Percentiles rank a stretch among this genome's conserved stretches.
Evolutionary conservation across 2,797 vertebrate genomes (phyloP).

Genomic region (Pipistrellus nathusii): DNA sequence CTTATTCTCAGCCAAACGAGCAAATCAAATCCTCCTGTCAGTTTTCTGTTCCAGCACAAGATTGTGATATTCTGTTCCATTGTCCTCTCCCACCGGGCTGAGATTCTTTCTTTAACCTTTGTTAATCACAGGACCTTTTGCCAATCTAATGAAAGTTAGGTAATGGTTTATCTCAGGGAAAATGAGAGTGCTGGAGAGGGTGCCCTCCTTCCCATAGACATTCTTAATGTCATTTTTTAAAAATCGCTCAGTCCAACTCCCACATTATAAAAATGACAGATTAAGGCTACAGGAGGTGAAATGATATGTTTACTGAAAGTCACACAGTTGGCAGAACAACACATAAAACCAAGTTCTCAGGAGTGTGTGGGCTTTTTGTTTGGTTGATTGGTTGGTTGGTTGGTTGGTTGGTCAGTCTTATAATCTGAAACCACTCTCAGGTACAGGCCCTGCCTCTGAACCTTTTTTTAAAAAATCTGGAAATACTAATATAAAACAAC

Average conservation of each 20-base stretch:
- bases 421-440: neutral
- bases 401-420: neutral
- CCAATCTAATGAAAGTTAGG: conserved; percentile 9
- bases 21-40: conserved; percentile 61
- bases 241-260: neutral
- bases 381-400: neutral
- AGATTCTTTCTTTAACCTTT: neutral
- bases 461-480: neutral
- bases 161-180: neutral
- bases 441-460: neutral
- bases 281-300: neutral
- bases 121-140: neutral
- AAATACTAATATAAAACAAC: neutral
- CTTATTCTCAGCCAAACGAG: conserved; percentile 62
- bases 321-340: neutral
- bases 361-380: neutral
- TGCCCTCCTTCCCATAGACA: neutral
- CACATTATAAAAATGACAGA: conserved; percentile 5
- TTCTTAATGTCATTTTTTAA: neutral
- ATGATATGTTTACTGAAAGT: neutral
- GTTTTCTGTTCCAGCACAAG: neutral
- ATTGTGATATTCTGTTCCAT: conserved; percentile 30
- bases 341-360: neutral
- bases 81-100: neutral
- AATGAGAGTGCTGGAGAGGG: neutral